Base-by-base conservation (phyloP, 64 coral and sea anemone genomes). In the Stylophora pistillata region DNA sequence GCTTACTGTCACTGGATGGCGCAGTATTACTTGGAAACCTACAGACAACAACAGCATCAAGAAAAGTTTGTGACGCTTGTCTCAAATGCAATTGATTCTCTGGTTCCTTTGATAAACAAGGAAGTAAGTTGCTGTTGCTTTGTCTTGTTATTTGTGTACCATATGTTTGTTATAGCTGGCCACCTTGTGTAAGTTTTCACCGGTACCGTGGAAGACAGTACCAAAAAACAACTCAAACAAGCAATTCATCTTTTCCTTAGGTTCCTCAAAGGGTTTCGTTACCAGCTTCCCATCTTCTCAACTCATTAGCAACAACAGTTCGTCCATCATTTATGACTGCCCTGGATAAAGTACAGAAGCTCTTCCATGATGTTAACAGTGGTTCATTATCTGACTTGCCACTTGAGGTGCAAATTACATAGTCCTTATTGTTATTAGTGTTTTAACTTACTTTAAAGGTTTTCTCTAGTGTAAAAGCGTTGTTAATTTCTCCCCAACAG, bases 1-100 rank as follows among this genome's bases (percentile, higher is more conserved):
- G 96, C 90, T 0, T 98, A 98, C 61, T 98, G 93, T 63, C 96
- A 98, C 28, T 98, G 96, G 96, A 66, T 98, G 71, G 79, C 91
- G 23, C 96, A 98, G 75, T 94, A 90, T 88, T 92, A 98, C 76
- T 58, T 93, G 13, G 93, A 98, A 66, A 93, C 89, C 26, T 93
- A 98, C 55, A 86, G 93, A 34, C 96, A 98, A 55, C 86, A 94
- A 52, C 96, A 98, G 55, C 90, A 95, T 72, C 93, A 98, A 47
- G 86, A 95, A 74, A 95, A 98, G 32, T 95, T 98, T 95, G 93
- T 91, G 18, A 86, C 93, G 26, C 94, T 98, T 27, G 88, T 98
- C 47, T 98, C 96, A 5, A 78, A 90, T 47, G 85, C 78, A 59
- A 72, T 95, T 18, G 93, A 98, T 84, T 87, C 96, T 14, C 52